Evolutionary conservation across 2,797 vertebrate genomes (phyloP).

Genomic region (Sarcoramphus papa): DNA sequence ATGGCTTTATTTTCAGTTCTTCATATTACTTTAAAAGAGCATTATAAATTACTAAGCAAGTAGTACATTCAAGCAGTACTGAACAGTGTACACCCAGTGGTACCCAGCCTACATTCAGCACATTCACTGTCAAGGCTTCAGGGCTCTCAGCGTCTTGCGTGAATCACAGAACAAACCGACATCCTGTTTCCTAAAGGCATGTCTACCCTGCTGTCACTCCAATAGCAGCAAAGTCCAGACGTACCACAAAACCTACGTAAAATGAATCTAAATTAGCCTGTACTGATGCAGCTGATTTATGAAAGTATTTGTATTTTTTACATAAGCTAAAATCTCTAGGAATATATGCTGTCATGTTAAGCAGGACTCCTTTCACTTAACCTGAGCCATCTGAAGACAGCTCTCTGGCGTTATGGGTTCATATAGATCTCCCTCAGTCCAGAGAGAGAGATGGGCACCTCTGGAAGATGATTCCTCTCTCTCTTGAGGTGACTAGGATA

Average conservation of each 20-base stretch:
- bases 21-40: not conserved
- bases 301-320: not conserved
- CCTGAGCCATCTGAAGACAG: not conserved
- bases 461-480: not conserved
- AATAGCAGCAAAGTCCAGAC: not conserved
- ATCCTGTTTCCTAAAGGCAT: not conserved
- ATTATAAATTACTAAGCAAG: not conserved
- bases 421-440: not conserved
- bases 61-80: not conserved
- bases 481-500: not conserved
- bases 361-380: not conserved
- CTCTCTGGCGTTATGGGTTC: not conserved
- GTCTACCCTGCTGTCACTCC: not conserved
- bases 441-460: not conserved
- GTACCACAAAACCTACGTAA: not conserved
- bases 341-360: not conserved
- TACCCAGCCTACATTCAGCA: not conserved
- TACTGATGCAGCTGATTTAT: not conserved
- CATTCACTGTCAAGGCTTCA: not conserved
- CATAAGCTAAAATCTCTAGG: not conserved
- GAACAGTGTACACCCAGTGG: not conserved
- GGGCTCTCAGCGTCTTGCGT: not conserved
- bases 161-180: not conserved
- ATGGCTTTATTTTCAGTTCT: not conserved
- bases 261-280: not conserved